Base-by-base conservation (phyloP, 2,888 invertebrate species). In the Melangyna quadrimaculata region DNA sequence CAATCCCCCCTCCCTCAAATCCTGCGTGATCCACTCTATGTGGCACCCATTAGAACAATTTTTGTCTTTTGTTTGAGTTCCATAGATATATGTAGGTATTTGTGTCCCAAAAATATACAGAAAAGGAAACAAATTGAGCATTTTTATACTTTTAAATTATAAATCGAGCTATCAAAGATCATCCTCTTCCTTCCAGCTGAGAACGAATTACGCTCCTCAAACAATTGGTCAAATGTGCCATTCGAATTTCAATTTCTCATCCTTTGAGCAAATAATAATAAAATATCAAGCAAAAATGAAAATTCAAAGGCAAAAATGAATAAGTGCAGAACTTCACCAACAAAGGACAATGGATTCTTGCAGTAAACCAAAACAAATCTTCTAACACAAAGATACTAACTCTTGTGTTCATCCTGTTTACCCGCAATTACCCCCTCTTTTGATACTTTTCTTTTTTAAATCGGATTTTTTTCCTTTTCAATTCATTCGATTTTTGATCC, bases 171-270 rank as follows among this genome's bases (percentile, higher is more conserved):
- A 43, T 37, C 43, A 17, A 43, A 19, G 10, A 43, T 43, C n/a
- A n/a, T n/a, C n/a, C 43, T 43, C 45, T 19, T 48, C 3, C 14
- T 51, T 22, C 24, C 51, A 24, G 12, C 51, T 51, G 14, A 14
- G 22, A 7, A 22, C 51, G 14, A 12, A 48, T 7, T 14, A 7
- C 12, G 6, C 5, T 22, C 51, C 5, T 22, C 51, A 2, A 19
- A 19, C 1, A 3, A 8, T 12, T 78, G 61, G 59, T 29, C 81
- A 70, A 73, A 83, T 78, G 73, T 73, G 40, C 73, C 63, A 73
- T 79, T 79, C 70, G 57, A 74, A 79, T 65, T 79, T 45, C 74
- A 84, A 84, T 84, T 79, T 79, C 32, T 74, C 65, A 71, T 79
- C 65, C 74, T 70, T 79, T 74, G 35, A 53, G 17, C 70, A 79